phyloP scores from a whole-genome alignment of 2,113 vertebrate species.

The Mormyrus lacerda region DNA sequence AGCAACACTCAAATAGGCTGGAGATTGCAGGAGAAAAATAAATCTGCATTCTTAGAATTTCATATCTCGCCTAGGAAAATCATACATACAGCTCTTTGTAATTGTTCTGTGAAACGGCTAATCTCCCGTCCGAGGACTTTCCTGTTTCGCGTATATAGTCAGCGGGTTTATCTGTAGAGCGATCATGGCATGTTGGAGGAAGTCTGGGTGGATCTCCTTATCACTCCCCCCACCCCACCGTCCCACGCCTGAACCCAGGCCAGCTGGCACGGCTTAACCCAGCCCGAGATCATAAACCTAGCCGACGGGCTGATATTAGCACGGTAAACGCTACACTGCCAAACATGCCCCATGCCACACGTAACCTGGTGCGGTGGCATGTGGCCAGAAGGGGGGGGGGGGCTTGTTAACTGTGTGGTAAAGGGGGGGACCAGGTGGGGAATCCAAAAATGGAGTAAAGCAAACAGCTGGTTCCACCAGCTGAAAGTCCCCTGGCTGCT shows the following conservation, averaged over 20 bases:
- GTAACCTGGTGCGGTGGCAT: background rate
- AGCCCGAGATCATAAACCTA: conserved; percentile 29
- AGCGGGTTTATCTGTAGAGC: conserved; percentile 12
- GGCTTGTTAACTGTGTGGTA: conserved; percentile 28
- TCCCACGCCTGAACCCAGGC: conserved; percentile 22
- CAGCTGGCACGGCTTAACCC: conserved; percentile 31
- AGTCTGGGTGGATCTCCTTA: conserved; percentile 26
- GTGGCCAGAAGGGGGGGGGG: conserved; percentile 6
- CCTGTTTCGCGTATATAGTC: background rate
- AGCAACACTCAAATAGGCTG: background rate
- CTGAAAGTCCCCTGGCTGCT: conserved; percentile 16
- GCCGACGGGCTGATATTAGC: conserved; percentile 27
- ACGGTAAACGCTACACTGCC: conserved; percentile 23
- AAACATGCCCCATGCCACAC: background rate
- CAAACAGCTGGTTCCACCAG: background rate
- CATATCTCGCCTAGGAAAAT: background rate
- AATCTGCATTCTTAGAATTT: background rate
- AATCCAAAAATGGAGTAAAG: conserved; percentile 26
- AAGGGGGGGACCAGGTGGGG: background rate
- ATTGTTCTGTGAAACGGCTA: background rate
- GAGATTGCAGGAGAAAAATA: background rate
- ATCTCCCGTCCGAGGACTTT: background rate
- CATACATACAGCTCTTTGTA: background rate
- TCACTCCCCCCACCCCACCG: background rate
- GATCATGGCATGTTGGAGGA: conserved; percentile 19